Conservation (phyloP, 2,797 vertebrate genomes). For the Neomorphus geoffroyi region DNA sequence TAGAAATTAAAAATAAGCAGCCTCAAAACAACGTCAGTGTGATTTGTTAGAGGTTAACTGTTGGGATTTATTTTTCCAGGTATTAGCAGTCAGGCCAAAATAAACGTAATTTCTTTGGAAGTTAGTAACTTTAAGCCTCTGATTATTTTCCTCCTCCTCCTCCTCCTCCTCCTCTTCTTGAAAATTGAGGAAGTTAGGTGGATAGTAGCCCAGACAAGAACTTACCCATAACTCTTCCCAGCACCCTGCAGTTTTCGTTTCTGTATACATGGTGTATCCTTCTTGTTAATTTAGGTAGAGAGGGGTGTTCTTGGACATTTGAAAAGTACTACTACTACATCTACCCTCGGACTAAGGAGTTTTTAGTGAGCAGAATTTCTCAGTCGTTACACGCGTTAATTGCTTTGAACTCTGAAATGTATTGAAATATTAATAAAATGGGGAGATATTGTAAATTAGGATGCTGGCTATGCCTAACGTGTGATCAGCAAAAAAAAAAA, state of each 20-base stretch:
- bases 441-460: background rate
- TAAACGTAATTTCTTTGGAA: background rate
- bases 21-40: background rate
- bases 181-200: background rate
- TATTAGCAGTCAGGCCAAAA: background rate
- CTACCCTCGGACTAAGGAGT: background rate
- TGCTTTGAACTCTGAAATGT: background rate
- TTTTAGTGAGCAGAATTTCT: background rate
- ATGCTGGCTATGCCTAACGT: background rate
- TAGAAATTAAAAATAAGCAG: background rate
- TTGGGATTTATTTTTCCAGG: background rate
- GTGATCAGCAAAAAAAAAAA: background rate
- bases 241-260: background rate
- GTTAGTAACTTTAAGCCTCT: background rate
- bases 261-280: background rate
- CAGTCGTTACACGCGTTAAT: background rate
- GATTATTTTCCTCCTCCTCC: background rate
- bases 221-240: background rate
- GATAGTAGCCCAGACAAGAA: background rate
- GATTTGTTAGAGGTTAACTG: background rate
- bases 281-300: background rate
- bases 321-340: background rate
- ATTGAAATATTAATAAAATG: background rate
- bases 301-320: background rate
- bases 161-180: background rate